Conservation (phyloP, 1,140 invertebrate species). For the Phymorhynchus buccinoides region DNA sequence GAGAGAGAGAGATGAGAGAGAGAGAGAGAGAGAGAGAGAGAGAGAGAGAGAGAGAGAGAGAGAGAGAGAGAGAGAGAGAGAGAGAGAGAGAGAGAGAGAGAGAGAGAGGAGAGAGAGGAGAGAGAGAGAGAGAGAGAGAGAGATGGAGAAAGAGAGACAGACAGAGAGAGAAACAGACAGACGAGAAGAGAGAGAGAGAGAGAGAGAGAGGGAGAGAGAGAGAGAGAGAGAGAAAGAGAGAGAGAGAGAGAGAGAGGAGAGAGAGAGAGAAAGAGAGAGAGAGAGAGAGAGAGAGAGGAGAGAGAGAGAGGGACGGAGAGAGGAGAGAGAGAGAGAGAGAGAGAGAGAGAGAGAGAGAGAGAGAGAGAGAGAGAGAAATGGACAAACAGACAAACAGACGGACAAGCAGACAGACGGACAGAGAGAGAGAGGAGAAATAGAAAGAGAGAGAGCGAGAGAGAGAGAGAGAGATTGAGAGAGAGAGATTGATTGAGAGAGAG, state of each 20-base stretch:
- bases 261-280: no score
- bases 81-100: no score
- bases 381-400: not conserved
- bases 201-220: slow-evolving; percentile 7
- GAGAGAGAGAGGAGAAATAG: not conserved
- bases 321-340: no score
- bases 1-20: not conserved
- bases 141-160: not conserved
- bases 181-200: not conserved
- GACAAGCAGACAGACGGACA: not conserved
- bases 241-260: no score
- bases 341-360: no score
- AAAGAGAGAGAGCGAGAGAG: not conserved
- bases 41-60: no score
- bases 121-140: not conserved
- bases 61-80: no score
- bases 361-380: no score
- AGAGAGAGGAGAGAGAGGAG: not conserved
- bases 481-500: not conserved
- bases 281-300: no score
- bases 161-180: no score
- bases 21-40: not conserved
- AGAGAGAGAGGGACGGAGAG: no score
- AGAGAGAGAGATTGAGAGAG: not conserved
- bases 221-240: not conserved